phyloP scores from a whole-genome alignment of 2,888 invertebrate genomes.

The Dolichomitus sp. region DNA sequence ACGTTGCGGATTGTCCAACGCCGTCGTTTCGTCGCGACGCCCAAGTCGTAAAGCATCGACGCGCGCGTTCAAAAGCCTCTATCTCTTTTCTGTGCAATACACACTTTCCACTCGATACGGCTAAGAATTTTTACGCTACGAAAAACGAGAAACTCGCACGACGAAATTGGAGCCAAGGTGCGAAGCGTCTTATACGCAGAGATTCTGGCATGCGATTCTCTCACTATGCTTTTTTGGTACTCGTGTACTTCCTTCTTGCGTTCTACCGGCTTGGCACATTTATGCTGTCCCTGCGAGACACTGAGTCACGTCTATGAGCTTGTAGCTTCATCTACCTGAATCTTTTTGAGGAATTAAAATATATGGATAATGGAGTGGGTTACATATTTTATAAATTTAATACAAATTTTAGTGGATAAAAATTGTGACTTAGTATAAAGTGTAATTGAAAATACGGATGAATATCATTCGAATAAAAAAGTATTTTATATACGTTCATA shows the following conservation, averaged over 20 bases:
- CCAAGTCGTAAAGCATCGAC: slow-evolving; percentile 59
- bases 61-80: slow-evolving; percentile 20
- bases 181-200: not conserved
- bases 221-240: not conserved
- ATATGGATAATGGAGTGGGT: too few relatives aligned
- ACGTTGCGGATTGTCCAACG: slow-evolving; percentile 34
- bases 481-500: too few relatives aligned
- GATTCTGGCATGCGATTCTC: not conserved
- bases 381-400: too few relatives aligned
- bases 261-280: not conserved
- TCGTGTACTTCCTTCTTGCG: not conserved
- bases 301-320: not conserved
- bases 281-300: not conserved
- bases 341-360: too few relatives aligned
- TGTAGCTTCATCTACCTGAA: too few relatives aligned
- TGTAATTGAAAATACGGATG: too few relatives aligned
- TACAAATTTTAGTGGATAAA: too few relatives aligned
- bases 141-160: slow-evolving; percentile 4
- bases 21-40: slow-evolving; percentile 64
- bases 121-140: slow-evolving; percentile 15
- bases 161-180: slow-evolving; percentile 10
- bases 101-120: slow-evolving; percentile 22
- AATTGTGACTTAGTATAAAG: too few relatives aligned
- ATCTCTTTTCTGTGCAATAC: slow-evolving; percentile 2
- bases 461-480: too few relatives aligned